Percentiles rank a stretch among this genome's conserved stretches.
phyloP scores from a whole-genome alignment of 2,888 invertebrate genomes.

The Lysandra bellargus region DNA sequence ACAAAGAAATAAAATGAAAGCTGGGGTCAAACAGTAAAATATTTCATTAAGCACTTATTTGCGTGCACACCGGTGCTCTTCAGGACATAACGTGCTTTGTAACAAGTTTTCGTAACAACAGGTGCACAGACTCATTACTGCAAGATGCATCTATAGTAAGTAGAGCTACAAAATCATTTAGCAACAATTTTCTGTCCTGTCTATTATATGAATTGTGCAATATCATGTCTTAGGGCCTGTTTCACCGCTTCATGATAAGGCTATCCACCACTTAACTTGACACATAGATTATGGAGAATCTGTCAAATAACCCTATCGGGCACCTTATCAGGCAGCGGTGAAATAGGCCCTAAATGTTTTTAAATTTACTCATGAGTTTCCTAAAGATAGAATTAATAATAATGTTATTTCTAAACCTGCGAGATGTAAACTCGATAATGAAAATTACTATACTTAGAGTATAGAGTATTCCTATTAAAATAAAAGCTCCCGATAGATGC shows the following conservation, averaged over 20 bases:
- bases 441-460: constrained; percentile 60
- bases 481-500: constrained; percentile 73
- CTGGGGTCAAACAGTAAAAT: neutral
- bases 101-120: constrained; percentile 21
- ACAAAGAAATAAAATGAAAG: neutral
- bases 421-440: constrained; percentile 55
- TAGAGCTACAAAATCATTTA: neutral
- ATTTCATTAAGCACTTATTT: constrained; percentile 3
- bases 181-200: neutral
- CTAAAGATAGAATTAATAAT: neutral
- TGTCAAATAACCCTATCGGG: too few relatives aligned
- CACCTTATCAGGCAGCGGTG: too few relatives aligned
- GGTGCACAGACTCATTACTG: neutral
- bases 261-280: too few relatives aligned
- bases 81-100: neutral
- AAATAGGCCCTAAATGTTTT: neutral
- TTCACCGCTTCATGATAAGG: too few relatives aligned
- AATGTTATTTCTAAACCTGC: constrained; percentile 25
- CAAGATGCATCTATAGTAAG: neutral
- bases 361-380: neutral
- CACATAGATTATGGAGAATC: too few relatives aligned
- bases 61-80: neutral
- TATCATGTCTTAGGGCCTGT: neutral
- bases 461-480: constrained; percentile 71
- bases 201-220: neutral